Percentiles rank a stretch among this genome's conserved stretches.
phyloP scores from a whole-genome alignment of 1,140 invertebrate species.

The Hydropsyche tenuis region DNA sequence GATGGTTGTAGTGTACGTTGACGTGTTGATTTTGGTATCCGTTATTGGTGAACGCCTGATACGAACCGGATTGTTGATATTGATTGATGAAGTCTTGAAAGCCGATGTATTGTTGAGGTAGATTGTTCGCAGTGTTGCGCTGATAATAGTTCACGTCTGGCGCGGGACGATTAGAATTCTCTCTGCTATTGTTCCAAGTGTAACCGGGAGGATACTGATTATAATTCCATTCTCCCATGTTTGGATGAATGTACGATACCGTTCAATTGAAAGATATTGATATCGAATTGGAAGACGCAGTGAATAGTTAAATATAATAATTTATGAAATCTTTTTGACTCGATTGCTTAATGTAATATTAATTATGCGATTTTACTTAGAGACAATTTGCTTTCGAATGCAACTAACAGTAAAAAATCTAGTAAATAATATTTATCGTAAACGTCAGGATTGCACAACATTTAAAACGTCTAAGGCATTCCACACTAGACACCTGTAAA shows the following conservation, averaged over 20 bases:
- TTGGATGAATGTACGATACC: neutral
- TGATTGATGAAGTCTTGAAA: slow-evolving; percentile 33
- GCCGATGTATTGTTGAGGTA: slow-evolving; percentile 18
- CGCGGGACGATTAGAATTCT: neutral
- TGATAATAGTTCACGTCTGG: slow-evolving; percentile 10
- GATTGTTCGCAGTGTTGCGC: neutral
- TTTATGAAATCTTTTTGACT: too few relatives aligned
- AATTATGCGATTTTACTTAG: too few relatives aligned
- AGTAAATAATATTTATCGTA: too few relatives aligned
- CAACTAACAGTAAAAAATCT: too few relatives aligned
- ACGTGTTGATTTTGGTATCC: neutral
- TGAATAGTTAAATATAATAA: too few relatives aligned
- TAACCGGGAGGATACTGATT: slow-evolving; percentile 16
- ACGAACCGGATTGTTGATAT: slow-evolving; percentile 7
- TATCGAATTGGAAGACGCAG: too few relatives aligned
- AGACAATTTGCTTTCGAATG: too few relatives aligned
- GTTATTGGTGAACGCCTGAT: neutral
- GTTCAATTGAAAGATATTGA: too few relatives aligned
- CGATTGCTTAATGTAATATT: too few relatives aligned
- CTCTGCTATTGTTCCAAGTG: slow-evolving; percentile 11
- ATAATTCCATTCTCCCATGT: slow-evolving; percentile 33
- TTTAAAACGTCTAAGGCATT: too few relatives aligned
- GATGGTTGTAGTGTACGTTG: neutral
- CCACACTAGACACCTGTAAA: too few relatives aligned
- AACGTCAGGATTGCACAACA: too few relatives aligned